Conservation (phyloP, 92 coral and sea anemone genomes). For the Paramuricea clavata region DNA sequence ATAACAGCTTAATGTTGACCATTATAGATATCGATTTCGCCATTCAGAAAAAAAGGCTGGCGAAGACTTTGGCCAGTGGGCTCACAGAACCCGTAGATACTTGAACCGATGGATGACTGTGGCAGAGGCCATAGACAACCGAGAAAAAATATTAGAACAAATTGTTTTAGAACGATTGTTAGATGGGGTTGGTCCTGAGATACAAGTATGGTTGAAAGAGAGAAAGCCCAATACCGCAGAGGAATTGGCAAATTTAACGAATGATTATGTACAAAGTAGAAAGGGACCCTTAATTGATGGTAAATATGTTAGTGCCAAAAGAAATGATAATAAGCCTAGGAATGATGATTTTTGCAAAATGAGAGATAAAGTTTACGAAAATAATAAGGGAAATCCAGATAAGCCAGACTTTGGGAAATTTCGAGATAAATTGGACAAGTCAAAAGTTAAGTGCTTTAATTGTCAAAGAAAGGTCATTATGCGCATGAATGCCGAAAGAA, state of each 20-base stretch:
- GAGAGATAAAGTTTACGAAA: neutral
- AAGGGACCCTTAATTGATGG: constrained; percentile 74
- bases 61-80: constrained; percentile 76
- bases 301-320: constrained; percentile 43
- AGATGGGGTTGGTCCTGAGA: constrained; percentile 72
- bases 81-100: constrained; percentile 67
- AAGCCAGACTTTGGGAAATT: neutral
- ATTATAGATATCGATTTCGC: constrained; percentile 70
- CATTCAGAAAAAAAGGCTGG: constrained; percentile 64
- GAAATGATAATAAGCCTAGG: neutral
- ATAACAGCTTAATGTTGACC: constrained; percentile 67
- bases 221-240: constrained; percentile 63
- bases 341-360: neutral
- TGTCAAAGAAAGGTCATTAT: too few species aligned
- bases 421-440: neutral
- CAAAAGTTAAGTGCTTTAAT: too few species aligned
- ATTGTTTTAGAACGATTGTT: constrained; percentile 59
- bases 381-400: neutral
- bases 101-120: constrained; percentile 72
- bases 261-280: constrained; percentile 67
- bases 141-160: constrained; percentile 62
- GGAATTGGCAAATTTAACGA: constrained; percentile 66
- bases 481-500: constrained; percentile 40
- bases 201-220: constrained; percentile 69
- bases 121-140: constrained; percentile 59